These are phyloP conservation scores for Argentina silus DNA, from an alignment of 2,797 vertebrate species.

Conservation along the genomic window DNA sequence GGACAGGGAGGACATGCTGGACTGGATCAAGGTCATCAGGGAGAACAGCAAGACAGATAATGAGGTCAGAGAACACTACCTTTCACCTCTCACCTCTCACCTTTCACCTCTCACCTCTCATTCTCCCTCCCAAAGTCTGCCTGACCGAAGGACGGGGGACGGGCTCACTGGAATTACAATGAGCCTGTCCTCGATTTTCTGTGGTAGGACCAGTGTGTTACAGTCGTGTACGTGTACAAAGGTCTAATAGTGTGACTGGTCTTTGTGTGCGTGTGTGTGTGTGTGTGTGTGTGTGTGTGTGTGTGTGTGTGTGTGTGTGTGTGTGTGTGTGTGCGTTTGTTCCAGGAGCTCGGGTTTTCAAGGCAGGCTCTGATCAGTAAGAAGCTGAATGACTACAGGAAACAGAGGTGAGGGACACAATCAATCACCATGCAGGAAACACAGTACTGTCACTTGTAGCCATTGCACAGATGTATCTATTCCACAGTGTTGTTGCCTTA, in stretches of 20 bases:
- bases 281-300: neutral
- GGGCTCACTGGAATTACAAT: too few species aligned
- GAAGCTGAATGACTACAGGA: conserved; percentile 97
- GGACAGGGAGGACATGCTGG: conserved; percentile 97
- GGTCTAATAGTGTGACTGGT: neutral
- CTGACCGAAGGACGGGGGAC: too few species aligned
- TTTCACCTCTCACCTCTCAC: neutral
- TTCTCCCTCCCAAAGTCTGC: too few species aligned
- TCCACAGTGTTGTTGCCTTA: neutral
- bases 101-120: neutral
- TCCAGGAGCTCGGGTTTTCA: conserved; percentile 91
- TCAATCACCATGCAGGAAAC: too few species aligned
- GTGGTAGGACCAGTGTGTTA: neutral
- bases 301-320: neutral
- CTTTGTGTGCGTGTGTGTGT: neutral
- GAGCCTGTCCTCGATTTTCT: too few species aligned
- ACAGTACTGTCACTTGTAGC: neutral
- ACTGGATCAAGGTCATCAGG: conserved; percentile 95
- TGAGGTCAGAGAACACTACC: conserved; percentile 83
- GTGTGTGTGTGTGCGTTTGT: conserved; percentile 35
- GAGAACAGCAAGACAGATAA: conserved; percentile 96
- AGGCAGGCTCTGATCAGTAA: conserved; percentile 96
- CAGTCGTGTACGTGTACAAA: neutral
- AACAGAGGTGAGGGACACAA: conserved; percentile 83
- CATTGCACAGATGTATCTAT: too few species aligned